Evolutionary conservation across 2,113 vertebrate genomes (phyloP).

Genomic region (Oophaga pumilio): DNA sequence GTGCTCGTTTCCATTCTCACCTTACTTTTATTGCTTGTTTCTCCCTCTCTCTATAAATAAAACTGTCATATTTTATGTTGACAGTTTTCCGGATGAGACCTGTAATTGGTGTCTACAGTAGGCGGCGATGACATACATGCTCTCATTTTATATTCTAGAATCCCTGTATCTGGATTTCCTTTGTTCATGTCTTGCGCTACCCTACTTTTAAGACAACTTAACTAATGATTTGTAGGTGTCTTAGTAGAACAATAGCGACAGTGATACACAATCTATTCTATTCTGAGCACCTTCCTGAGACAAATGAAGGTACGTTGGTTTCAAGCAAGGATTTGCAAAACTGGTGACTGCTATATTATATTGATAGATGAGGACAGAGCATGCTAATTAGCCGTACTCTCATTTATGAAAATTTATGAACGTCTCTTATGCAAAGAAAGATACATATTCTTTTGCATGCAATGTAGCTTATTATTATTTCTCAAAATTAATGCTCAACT

Average conservation of each 20-base stretch:
- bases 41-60: neutral
- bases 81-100: neutral
- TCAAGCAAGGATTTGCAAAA: neutral
- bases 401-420: neutral
- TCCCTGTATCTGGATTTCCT: neutral
- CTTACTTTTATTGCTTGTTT: neutral
- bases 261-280: neutral
- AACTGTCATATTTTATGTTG: neutral
- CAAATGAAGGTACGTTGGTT: neutral
- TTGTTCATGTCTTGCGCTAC: neutral
- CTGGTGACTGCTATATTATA: neutral
- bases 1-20: too few species aligned
- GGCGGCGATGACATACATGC: neutral
- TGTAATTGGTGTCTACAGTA: neutral
- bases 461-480: too few species aligned
- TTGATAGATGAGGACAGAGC: neutral
- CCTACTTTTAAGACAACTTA: constrained; percentile 30
- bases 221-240: constrained; percentile 15
- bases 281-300: neutral
- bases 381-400: neutral
- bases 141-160: neutral
- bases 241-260: neutral
- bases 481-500: too few species aligned
- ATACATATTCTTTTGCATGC: too few species aligned
- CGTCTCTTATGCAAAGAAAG: neutral